Evolutionary conservation across 2,888 invertebrate species (phyloP).

Genomic region (Hydraecia micacea): DNA sequence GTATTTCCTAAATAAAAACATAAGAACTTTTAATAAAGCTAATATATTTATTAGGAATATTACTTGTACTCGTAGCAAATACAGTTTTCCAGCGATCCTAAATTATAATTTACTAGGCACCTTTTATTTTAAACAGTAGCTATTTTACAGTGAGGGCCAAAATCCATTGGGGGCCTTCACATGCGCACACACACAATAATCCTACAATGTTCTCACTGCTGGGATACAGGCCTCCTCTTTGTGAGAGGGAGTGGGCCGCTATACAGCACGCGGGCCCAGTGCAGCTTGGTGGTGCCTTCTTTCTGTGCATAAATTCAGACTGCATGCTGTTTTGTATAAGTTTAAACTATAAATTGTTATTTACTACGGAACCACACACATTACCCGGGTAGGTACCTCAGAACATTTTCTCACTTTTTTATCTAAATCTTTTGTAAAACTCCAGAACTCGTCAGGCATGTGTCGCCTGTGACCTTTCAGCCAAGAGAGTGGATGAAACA

Average conservation of each 20-base stretch:
- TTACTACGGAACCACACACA: conserved; percentile 29
- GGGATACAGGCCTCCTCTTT: too few relatives aligned
- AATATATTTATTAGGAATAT: too few relatives aligned
- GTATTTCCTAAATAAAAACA: background rate
- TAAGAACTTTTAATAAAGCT: background rate
- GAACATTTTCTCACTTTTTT: conserved; percentile 39
- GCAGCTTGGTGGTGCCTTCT: background rate
- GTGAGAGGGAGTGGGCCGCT: too few relatives aligned
- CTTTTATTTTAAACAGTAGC: background rate
- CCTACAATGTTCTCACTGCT: too few relatives aligned
- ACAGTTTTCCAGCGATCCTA: background rate
- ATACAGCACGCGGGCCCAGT: background rate
- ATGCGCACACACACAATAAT: background rate
- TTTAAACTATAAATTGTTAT: background rate
- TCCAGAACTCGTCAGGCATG: conserved; percentile 56
- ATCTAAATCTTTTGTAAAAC: conserved; percentile 55
- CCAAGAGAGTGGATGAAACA: conserved; percentile 57
- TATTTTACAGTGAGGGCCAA: background rate
- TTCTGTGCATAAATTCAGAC: background rate
- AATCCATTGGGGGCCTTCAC: background rate
- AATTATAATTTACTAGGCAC: background rate
- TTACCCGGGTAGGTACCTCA: background rate
- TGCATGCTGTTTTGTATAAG: background rate
- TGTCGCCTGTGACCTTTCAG: conserved; percentile 66
- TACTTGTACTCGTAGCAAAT: background rate